A percentile compares a stretch with the other conserved stretches of the same genome.
Evolutionary conservation across 2,113 vertebrate genomes (phyloP).

Genomic region (Scomber colias): DNA sequence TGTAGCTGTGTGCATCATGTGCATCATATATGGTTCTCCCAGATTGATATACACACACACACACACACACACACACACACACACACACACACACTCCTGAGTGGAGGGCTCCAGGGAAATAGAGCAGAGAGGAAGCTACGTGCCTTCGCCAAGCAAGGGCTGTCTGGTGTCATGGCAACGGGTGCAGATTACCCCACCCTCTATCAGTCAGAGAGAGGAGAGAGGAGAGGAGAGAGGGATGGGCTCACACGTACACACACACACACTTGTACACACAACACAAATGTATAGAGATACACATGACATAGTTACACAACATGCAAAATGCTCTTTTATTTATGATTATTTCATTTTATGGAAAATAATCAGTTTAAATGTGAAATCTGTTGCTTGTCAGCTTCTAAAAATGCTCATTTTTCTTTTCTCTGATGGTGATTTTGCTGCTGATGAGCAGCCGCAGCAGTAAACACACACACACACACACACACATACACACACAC

Average conservation of each 20-base stretch:
- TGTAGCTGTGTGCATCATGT: slow-evolving; percentile 44
- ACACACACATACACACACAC: neutral
- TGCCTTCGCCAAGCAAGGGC: slow-evolving; percentile 91
- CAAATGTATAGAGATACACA: slow-evolving; percentile 15
- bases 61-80: slow-evolving; percentile 54
- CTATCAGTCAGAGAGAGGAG: slow-evolving; percentile 73
- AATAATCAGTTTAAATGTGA: slow-evolving; percentile 24
- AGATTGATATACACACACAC: slow-evolving; percentile 47
- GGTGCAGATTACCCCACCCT: slow-evolving; percentile 92
- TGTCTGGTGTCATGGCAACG: slow-evolving; percentile 96
- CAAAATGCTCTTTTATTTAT: neutral
- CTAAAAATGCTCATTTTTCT: neutral
- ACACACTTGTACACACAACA: slow-evolving; percentile 2
- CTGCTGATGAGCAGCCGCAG: slow-evolving; percentile 1
- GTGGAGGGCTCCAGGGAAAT: slow-evolving; percentile 84
- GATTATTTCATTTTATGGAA: neutral
- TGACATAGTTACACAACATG: slow-evolving; percentile 20
- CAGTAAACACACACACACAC: neutral
- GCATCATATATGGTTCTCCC: slow-evolving; percentile 53
- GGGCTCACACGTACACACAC: slow-evolving; percentile 16
- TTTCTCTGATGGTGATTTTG: neutral
- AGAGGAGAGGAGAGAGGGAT: slow-evolving; percentile 48
- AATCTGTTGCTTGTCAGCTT: neutral
- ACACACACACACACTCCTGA: slow-evolving; percentile 57
- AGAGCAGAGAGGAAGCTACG: slow-evolving; percentile 88